Conservation (phyloP, 1,140 invertebrate genomes). For the Leptinotarsa lineolata region DNA sequence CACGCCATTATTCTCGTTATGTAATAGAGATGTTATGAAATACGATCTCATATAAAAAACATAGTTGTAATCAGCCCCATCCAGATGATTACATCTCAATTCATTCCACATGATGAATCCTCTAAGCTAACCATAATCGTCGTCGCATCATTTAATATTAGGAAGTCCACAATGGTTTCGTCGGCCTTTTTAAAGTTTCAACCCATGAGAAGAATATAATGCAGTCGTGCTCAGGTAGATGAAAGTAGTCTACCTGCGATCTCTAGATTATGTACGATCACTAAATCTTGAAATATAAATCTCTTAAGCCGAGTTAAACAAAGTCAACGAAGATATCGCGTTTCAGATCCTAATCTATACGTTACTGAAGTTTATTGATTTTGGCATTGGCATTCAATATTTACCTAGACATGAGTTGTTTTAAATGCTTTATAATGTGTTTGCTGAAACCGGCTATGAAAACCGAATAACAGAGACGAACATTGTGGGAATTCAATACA, state of each 20-base stretch:
- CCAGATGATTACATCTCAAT: slow-evolving; percentile 1
- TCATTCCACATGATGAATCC: neutral
- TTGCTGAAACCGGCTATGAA: slow-evolving; percentile 20
- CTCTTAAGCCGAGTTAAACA: slow-evolving; percentile 31
- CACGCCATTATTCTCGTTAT: neutral
- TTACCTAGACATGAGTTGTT: slow-evolving; percentile 38
- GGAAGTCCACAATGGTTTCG: slow-evolving; percentile 11
- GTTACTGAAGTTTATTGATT: slow-evolving; percentile 40
- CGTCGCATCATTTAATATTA: slow-evolving; percentile 22
- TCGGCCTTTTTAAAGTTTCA: slow-evolving; percentile 1
- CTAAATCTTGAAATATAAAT: slow-evolving; percentile 28
- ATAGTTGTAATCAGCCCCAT: neutral
- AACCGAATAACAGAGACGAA: neutral
- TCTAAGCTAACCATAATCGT: slow-evolving; percentile 5
- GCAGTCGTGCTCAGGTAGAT: slow-evolving; percentile 9
- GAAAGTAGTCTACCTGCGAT: slow-evolving; percentile 16
- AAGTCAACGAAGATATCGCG: slow-evolving; percentile 36
- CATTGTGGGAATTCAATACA: neutral
- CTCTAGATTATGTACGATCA: slow-evolving; percentile 11
- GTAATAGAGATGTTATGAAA: slow-evolving; percentile 8
- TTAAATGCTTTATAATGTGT: slow-evolving; percentile 39
- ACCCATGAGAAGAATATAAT: slow-evolving; percentile 1
- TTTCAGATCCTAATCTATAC: slow-evolving; percentile 37
- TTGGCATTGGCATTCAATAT: slow-evolving; percentile 38
- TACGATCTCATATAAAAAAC: slow-evolving; percentile 6